Conservation (phyloP, 2,113 vertebrate genomes). For the Cebidichthys violaceus region DNA sequence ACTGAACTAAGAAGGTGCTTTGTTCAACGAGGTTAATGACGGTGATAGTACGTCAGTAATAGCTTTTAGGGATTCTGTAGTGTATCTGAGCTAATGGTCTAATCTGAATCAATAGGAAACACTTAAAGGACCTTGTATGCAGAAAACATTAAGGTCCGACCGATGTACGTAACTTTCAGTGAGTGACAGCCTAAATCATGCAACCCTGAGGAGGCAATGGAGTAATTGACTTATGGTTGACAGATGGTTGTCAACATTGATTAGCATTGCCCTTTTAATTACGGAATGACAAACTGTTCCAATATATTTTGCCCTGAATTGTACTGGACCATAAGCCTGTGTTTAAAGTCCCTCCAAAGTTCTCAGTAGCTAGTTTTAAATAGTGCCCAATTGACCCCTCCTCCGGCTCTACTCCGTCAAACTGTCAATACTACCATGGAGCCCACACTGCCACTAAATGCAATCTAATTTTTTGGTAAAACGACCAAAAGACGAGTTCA, state of each 20-base stretch:
- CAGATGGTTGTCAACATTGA: conserved; percentile 34
- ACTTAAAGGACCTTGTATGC: conserved; percentile 52
- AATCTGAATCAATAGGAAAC: conserved; percentile 67
- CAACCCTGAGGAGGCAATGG: conserved; percentile 15
- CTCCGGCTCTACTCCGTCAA: background rate
- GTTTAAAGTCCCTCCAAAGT: background rate
- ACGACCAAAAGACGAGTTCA: background rate
- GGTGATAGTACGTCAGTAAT: conserved; percentile 27
- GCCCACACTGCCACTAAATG: background rate
- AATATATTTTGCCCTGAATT: background rate
- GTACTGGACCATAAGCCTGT: background rate
- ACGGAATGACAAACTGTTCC: conserved; percentile 4
- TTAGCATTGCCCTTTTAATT: conserved; percentile 37
- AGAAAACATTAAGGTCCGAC: conserved; percentile 25
- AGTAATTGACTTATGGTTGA: conserved; percentile 28
- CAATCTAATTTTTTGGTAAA: background rate
- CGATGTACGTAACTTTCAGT: conserved; percentile 7
- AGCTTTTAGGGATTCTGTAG: conserved; percentile 44
- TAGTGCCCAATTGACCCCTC: background rate
- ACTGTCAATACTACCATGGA: background rate
- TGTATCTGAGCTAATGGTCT: conserved; percentile 41
- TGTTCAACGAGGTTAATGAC: conserved; percentile 27
- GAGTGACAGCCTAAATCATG: conserved; percentile 22
- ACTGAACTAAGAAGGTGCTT: conserved; percentile 24
- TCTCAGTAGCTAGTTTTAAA: background rate